Conservation (phyloP, 2,113 vertebrate genomes). For the Cebidichthys violaceus region DNA sequence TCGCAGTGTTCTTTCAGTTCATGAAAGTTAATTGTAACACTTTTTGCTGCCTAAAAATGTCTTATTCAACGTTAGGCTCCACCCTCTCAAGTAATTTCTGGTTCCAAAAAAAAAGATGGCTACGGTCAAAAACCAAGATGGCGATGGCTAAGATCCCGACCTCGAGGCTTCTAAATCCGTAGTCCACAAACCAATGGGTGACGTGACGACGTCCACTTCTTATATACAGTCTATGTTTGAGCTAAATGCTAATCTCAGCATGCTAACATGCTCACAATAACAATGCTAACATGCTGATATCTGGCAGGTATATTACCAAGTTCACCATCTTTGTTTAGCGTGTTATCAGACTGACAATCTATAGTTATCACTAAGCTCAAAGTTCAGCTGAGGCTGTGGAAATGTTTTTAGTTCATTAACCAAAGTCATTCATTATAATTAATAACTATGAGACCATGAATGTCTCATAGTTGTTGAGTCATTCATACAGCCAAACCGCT, state of each 20-base stretch:
- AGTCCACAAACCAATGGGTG: background rate
- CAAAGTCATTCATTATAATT: background rate
- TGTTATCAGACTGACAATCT: background rate
- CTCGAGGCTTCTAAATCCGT: background rate
- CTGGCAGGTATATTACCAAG: background rate
- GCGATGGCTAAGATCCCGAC: background rate
- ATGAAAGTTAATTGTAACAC: background rate
- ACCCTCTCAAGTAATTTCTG: background rate
- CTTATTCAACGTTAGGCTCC: background rate
- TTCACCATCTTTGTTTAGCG: background rate
- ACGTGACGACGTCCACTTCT: no score
- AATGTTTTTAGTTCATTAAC: background rate
- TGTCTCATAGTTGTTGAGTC: background rate
- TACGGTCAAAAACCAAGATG: background rate
- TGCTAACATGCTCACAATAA: background rate
- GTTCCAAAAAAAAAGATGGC: background rate
- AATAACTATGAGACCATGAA: background rate
- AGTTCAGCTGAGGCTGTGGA: background rate
- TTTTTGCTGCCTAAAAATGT: background rate
- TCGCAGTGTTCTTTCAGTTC: background rate
- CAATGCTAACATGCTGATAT: no score
- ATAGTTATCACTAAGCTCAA: background rate
- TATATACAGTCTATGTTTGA: background rate
- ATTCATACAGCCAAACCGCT: background rate
- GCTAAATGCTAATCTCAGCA: conserved; percentile 7